These are phyloP conservation scores for Phalanger gymnotis DNA, from an alignment of 2,797 vertebrate species.

Conservation along the genomic window DNA sequence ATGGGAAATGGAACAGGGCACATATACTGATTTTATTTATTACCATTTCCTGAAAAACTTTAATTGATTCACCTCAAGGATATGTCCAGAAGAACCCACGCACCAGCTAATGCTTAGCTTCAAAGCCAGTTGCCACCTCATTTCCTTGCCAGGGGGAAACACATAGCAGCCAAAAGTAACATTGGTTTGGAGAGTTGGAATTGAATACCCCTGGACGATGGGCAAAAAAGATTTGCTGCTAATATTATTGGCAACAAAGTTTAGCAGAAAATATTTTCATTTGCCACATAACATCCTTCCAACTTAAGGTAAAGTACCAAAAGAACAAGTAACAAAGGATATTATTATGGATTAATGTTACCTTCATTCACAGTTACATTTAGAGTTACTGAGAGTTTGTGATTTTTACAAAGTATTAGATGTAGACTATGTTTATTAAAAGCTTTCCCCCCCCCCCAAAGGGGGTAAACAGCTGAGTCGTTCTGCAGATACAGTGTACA, in stretches of 20 bases:
- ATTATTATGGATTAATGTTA: no score
- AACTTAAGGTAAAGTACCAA: no score
- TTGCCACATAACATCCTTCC: no score
- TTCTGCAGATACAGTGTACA: neutral
- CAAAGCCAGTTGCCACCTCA: neutral
- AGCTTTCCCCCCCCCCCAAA: neutral
- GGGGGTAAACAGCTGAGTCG: neutral
- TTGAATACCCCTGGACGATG: neutral
- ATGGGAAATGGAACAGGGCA: neutral
- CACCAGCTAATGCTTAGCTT: neutral
- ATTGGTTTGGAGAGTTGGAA: neutral
- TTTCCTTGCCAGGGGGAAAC: neutral
- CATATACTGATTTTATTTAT: neutral
- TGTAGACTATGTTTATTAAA: neutral
- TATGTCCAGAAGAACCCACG: neutral
- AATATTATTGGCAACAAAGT: neutral
- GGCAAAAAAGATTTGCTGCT: neutral
- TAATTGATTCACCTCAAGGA: neutral
- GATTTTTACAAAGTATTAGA: neutral
- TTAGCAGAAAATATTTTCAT: neutral
- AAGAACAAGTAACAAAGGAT: no score
- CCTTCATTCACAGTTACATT: neutral
- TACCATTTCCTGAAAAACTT: neutral
- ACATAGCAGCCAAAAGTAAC: neutral
- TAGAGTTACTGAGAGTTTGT: neutral